Base-by-base conservation (phyloP, 2,797 vertebrate genomes). In the Cynopterus sphinx region DNA sequence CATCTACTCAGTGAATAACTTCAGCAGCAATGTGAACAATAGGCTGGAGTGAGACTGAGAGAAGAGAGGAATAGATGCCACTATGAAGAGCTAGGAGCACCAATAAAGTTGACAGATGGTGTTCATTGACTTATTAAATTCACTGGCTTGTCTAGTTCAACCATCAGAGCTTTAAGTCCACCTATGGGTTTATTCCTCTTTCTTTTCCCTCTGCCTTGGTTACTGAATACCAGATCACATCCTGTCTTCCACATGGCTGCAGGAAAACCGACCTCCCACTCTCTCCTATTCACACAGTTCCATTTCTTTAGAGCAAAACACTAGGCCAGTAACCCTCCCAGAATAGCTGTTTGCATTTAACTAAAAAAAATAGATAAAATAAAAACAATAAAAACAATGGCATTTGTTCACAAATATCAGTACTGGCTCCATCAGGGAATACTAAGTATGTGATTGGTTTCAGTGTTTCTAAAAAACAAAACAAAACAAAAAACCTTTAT, bases 361-460 rank as follows among this genome's bases (percentile, higher is more conserved):
- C 5, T 71, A 73, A 93, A 93, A 96, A 17, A 49, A 49, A 49
- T 13, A 16, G 16, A 49, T 0, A 49, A 49, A 46, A 46, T 2
- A 82, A 90, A 91, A 89, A 94, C 5, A 12, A 39, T 6, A 41
- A 41, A 85, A 95, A 93, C 74, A 96, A 81, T 84, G 79, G 41
- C 90, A 86, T 81, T 82, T 90, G 89, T 93, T 94, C 85, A 95
- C 78, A 95, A 92, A 93, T 53, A 24, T 43, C 71, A 79, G 61
- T 22, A 53, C 65, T 88, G 92, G 84, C 82, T 95, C 91, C 51
- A 70, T 71, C 85, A 71, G 11, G 21, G 63, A 17, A 49, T 59
- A n/a, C 78, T 75, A 96, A 33, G 73, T 91, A 87, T 71, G 55
- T 71, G 70, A 95, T 92, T 11, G 33, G 88, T 96, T 96, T 96